These are phyloP conservation scores for Kradibia gibbosae DNA, from an alignment of 1,140 invertebrate genomes.

Conservation along the genomic window DNA sequence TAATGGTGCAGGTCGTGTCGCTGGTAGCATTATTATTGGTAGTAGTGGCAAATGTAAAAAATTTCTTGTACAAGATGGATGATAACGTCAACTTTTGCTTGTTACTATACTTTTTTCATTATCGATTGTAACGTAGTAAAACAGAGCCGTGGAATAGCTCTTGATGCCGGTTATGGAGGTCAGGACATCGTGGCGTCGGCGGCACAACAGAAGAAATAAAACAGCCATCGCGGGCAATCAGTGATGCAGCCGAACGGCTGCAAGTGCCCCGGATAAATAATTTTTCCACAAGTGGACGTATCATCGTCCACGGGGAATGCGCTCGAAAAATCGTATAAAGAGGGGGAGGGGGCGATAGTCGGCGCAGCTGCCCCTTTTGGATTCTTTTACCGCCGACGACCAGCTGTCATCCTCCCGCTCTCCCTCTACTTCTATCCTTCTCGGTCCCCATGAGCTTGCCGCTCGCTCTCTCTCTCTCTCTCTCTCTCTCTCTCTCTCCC, in stretches of 20 bases:
- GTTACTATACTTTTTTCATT: too few relatives aligned
- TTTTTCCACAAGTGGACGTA: slow-evolving; percentile 3
- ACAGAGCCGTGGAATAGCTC: not conserved
- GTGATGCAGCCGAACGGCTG: not conserved
- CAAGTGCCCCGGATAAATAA: not conserved
- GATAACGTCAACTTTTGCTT: not conserved
- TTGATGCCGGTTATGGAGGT: not conserved
- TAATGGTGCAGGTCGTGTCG: too few relatives aligned
- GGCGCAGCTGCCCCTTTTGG: slow-evolving; percentile 19
- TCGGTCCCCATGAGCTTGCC: too few relatives aligned
- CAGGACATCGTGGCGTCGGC: not conserved
- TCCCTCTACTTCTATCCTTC: too few relatives aligned
- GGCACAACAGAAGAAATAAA: slow-evolving; percentile 18
- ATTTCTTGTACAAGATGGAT: too few relatives aligned
- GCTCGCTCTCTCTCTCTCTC: not conserved
- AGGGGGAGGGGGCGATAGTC: not conserved
- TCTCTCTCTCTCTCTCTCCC: slow-evolving; percentile 15
- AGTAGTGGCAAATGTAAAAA: not conserved
- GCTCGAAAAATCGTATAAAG: not conserved
- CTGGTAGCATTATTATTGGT: too few relatives aligned
- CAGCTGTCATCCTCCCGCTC: slow-evolving; percentile 32
- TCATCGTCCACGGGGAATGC: not conserved
- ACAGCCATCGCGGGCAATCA: not conserved
- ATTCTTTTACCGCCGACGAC: slow-evolving; percentile 30
- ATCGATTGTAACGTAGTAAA: not conserved